Evolutionary conservation across 2,888 invertebrate genomes (phyloP).

Genomic region (Cheilosia vulpina): DNA sequence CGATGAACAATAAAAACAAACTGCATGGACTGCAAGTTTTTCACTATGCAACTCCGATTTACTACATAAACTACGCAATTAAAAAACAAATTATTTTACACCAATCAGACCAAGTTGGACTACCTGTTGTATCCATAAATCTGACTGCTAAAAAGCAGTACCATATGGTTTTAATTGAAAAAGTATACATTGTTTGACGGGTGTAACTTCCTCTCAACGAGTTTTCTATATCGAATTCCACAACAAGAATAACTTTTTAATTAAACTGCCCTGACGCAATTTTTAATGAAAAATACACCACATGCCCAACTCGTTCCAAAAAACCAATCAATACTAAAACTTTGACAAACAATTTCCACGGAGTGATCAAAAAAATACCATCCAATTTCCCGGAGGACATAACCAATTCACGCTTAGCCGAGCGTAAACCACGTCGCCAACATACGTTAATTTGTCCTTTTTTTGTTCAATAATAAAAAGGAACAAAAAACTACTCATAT

Average conservation of each 20-base stretch:
- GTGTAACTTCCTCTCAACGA: too few species aligned
- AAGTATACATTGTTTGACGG: too few species aligned
- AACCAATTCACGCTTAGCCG: constrained; percentile 2
- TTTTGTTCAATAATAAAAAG: not conserved
- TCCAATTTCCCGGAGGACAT: constrained; percentile 18
- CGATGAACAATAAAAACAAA: too few species aligned
- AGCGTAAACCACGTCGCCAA: not conserved
- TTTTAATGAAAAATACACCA: not conserved
- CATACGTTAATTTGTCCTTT: constrained; percentile 7
- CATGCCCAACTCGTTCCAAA: constrained; percentile 7
- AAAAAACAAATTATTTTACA: too few species aligned
- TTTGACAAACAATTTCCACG: constrained; percentile 9
- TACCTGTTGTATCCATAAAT: too few species aligned
- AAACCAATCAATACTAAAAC: constrained; percentile 39
- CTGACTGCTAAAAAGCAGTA: too few species aligned
- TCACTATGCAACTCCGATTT: too few species aligned
- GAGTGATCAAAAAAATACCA: not conserved
- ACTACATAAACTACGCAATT: too few species aligned
- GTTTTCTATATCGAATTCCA: too few species aligned
- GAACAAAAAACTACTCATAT: not conserved
- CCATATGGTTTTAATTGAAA: too few species aligned
- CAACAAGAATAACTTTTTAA: not conserved
- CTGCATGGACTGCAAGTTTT: too few species aligned
- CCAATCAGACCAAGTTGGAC: too few species aligned
- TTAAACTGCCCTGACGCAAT: not conserved